Evolutionary conservation across 1,140 invertebrate species (phyloP), one percentile per base, ranked within the genome.

Genomic region (Papilio machaon): DNA sequence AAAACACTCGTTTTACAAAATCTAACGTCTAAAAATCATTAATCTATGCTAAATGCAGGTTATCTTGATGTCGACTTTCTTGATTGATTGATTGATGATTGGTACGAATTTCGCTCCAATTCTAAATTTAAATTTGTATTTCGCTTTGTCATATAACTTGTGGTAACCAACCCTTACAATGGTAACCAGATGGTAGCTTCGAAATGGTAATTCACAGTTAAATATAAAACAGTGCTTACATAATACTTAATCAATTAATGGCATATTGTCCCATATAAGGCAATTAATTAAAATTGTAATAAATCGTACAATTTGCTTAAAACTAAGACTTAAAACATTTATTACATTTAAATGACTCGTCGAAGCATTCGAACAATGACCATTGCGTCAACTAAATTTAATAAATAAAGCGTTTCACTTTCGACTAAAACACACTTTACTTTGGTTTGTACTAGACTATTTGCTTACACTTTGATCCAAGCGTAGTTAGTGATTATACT

Each of bases 351-450:
- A 79, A 75, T 82, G 38, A 80, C 43, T 58, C 49, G 47, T 49
- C 76, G 58, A 80, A 23, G 38, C 30, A 38, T 77, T 23, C 84
- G 84, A 77, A 84, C 82, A 81, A 80, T 46, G 15, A 54, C n/a
- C 43, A 84, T 81, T 84, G 85, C 76, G 82, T 84, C 73, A 85
- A 75, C 81, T 85, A 87, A 79, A 81, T 81, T 85, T 85, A 86
- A 92, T 92, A 91, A 91, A 93, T 92, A 93, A 93, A 93, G 91
- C 92, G 93, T 94, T 93, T 92, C 85, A 93, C 89, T 91, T 91
- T 92, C 88, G 89, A 91, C 90, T 94, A 91, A 90, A 89, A 91
- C 86, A 94, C 88, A 93, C 87, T 90, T 90, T 85, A 93, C 92
- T 94, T 94, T 94, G 92, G 92, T 94, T 92, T 91, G 82, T 87